Base-by-base conservation (phyloP, 2,113 vertebrate species). In the Lophochroa leadbeateri region DNA sequence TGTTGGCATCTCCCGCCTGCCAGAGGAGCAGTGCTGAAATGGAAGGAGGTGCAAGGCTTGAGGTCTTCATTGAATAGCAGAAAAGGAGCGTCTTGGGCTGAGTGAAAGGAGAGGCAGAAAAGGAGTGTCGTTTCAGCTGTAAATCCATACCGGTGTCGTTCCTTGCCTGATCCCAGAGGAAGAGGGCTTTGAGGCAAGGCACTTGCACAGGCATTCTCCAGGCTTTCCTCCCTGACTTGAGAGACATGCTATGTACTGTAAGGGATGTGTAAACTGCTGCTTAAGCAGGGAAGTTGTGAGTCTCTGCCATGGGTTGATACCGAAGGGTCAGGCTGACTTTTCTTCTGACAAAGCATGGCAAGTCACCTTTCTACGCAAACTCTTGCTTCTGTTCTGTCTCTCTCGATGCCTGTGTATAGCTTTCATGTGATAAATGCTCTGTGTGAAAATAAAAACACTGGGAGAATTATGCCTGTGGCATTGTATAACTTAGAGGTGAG, bases 321-420 rank as follows among this genome's bases (percentile, higher is more conserved):
- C 0, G 0, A 52, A 76, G 28, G 33, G 28, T 46, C 4, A 5
- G 69, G 18, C 52, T 82, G 57, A 37, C 33, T 69, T 85, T 49
- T 80, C 50, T 80, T 79, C 33, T 0, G 0, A 11, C 24, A 58
- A 49, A 78, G 18, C 18, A 71, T 0, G 1, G 14, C 23, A 28
- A 60, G 44, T 65, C 50, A 44, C 31, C 19, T 78, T 88, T 58
- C 72, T 50, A 7, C 2, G 1, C n/a, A 71, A 49, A 50, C 13
- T 60, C 31, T 47, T 44, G 47, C 63, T 81, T 76, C 58, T 81
- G 20, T 43, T 43, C 53, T 12, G 2, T 53, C 57, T 95, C n/a
- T 17, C 10, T 75, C 37, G 41, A 17, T 37, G 63, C 18, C 13
- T 28, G 1, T 53, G 6, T 29, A 6, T 49, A 80, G 15, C 27